Base-by-base conservation (phyloP, 1,140 invertebrate species). In the Conopomorpha cramerella region DNA sequence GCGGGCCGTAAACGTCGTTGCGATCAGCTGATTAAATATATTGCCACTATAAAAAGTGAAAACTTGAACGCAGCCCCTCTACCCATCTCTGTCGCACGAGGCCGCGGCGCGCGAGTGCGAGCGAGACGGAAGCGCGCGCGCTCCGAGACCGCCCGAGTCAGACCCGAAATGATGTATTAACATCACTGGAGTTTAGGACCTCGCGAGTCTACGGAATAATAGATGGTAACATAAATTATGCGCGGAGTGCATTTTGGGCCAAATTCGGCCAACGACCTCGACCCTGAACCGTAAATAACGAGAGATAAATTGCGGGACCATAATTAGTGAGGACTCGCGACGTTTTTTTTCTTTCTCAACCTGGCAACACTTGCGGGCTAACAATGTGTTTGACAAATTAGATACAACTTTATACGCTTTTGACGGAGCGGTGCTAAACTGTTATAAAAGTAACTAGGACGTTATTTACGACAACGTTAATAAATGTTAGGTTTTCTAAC, bases 131-230 rank as follows among this genome's bases (percentile, higher is more conserved):
- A 32, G 36, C 29, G 50, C n/a, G n/a, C n/a, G n/a, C n/a, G n/a
- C n/a, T n/a, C n/a, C 45, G 49, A 43, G 55, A 53, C 55, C 52
- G 66, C 56, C 64, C 61, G 70, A 61, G 60, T 68, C 66, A n/a
- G n/a, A n/a, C n/a, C n/a, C n/a, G n/a, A 76, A 76, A 72, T 76
- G 70, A 76, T 76, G 72, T 76, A 76, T 76, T 70, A 71, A 64
- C 68, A 65, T 76, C 70, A 76, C 65, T 67, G 68, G 67, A 63
- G 67, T 76, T 76, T 72, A 76, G 70, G 70, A 72, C 70, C 65
- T 74, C 57, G 70, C 55, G 65, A 67, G 70, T 72, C 66, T 74
- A 72, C 70, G 71, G 72, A 72, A 72, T 72, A 76, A 76, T 76
- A 72, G 70, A 76, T 72, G 65, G 62, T 71, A 64, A 71, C 67